phyloP scores from a whole-genome alignment of 1,140 invertebrate genomes.

The Monochamus saltuarius region DNA sequence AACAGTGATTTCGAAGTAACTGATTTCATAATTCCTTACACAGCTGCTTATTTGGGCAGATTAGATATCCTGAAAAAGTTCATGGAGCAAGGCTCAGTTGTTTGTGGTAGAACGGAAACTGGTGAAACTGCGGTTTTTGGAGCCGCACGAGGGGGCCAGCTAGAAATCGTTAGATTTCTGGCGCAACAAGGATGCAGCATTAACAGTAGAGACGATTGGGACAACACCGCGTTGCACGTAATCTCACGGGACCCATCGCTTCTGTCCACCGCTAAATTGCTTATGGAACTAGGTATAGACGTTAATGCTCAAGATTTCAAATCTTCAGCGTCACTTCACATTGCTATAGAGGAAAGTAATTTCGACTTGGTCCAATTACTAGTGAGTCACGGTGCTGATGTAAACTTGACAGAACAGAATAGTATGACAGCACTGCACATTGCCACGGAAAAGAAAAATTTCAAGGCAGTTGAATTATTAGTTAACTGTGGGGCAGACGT shows the following conservation, averaged over 20 bases:
- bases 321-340: too few species aligned
- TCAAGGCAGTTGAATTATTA: neutral
- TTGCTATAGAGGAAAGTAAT: too few species aligned
- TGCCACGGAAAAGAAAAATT: neutral
- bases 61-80: slow-evolving; percentile 11
- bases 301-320: neutral
- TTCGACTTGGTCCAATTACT: too few species aligned
- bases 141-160: neutral
- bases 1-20: too few species aligned
- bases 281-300: neutral
- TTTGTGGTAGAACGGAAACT: neutral
- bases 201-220: too few species aligned
- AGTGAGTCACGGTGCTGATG: too few species aligned
- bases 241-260: too few species aligned
- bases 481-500: slow-evolving; percentile 3
- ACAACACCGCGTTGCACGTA: too few species aligned
- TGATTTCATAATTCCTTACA: too few species aligned
- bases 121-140: neutral
- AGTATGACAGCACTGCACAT: slow-evolving; percentile 3
- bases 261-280: too few species aligned
- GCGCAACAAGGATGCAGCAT: neutral
- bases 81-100: neutral
- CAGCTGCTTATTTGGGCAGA: too few species aligned
- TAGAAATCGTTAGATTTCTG: neutral
- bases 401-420: too few species aligned